Base-by-base conservation (phyloP, 2,888 invertebrate genomes). In the Sarcophaga subvicina region DNA sequence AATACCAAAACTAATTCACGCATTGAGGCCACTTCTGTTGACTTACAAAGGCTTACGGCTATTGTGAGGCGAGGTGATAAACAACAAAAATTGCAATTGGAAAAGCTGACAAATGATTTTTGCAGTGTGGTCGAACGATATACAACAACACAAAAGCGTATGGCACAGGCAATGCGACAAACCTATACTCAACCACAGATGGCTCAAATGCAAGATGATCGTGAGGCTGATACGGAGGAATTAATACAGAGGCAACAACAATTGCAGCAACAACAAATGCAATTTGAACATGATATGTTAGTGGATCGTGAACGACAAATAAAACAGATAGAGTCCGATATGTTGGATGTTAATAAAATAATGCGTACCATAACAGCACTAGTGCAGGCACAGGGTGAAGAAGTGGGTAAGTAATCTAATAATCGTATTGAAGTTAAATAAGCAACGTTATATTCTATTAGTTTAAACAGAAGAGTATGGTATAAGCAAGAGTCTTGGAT, bases 21-120 rank as follows among this genome's bases (percentile, higher is more conserved):
- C 4, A 96, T 97, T 25, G 95, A 96, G 60, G 95, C 95, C 49
- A 97, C 96, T 0, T 96, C 96, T 67, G 95, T 95, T 89, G 96
- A 97, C 90, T 94, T 98, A 70, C 95, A 96, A 89, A 95, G 96
- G 85, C 94, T 98, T 37, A 96, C 96, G 60, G 95, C 95, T 11
- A 94, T 97, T 37, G 96, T 96, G 76, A 94, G 96, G 17, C 95
- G 95, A 88, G 96, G 96, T 0, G 96, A 97, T 91, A 96, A 96
- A 89, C 96, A 96, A 83, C 97, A 97, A 92, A 97, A 96, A 91
- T 94, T 98, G 88, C 97, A 98, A 93, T 95, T 97, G 79, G 97
- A 97, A 90, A 95, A 97, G 90, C 95, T 98, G 17, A 97, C 96
- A 14, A 96, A 96, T 89, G 97, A 97, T 90, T 98, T 98, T 92